These are phyloP conservation scores for Holocentrus rufus DNA, from an alignment of 2,797 vertebrate genomes.

Conservation along the genomic window DNA sequence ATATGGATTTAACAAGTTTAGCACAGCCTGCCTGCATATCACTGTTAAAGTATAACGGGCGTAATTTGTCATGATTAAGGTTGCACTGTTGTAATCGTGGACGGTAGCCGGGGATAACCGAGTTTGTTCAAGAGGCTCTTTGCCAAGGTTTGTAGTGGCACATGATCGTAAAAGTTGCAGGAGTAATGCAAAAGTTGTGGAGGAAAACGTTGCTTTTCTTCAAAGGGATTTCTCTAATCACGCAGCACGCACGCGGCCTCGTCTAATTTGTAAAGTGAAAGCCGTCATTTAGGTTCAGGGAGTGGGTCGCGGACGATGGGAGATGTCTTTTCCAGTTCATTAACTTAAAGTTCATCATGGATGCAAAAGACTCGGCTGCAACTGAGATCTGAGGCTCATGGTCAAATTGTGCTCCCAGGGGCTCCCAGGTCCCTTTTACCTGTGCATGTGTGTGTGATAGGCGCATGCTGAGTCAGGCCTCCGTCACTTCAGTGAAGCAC, in stretches of 20 bases:
- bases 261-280: neutral
- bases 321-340: too few species aligned
- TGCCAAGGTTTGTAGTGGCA: neutral
- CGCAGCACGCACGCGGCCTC: too few species aligned
- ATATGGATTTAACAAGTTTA: constrained; percentile 31
- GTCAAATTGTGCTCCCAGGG: neutral
- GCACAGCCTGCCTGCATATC: constrained; percentile 6
- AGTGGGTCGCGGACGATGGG: neutral
- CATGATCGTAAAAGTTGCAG: neutral
- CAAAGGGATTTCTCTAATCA: neutral
- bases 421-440: neutral
- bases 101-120: constrained; percentile 3
- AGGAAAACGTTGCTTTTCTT: neutral
- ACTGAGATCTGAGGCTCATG: too few species aligned
- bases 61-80: constrained; percentile 29
- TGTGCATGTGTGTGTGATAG: constrained; percentile 5
- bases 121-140: constrained; percentile 13
- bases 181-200: too few species aligned
- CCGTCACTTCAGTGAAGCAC: constrained; percentile 37
- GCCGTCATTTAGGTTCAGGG: neutral
- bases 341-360: neutral
- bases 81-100: constrained; percentile 20
- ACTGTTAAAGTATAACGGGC: neutral
- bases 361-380: neutral
- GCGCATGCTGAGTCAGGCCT: constrained; percentile 42